Base-by-base conservation (phyloP, 1,140 invertebrate genomes). In the Galleria mellonella region DNA sequence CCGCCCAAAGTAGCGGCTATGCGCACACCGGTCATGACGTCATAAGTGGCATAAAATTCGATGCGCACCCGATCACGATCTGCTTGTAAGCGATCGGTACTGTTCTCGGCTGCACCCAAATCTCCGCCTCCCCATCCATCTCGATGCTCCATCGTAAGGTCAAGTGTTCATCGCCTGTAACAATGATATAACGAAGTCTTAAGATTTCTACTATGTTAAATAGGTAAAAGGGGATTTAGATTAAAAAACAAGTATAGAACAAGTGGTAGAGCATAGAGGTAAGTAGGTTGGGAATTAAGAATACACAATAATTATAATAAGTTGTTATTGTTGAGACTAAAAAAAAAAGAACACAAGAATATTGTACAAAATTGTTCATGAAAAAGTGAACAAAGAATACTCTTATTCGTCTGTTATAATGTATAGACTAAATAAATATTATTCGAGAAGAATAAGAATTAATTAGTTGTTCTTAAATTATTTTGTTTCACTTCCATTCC, bases 11-110 rank as follows among this genome's bases (percentile, higher is more conserved):
- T 96, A 50, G 93, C 93, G 37, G 95, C 95, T 73, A 96, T 97
- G 32, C 95, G 89, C 44, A 94, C 90, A 40, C 95, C 95, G 47
- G 94, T 96, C 94, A 96, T 96, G 59, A 94, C 92, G 87, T 96
- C 95, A 79, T 97, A 97, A 28, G 94, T 95, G 53, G 92, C 92
- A 87, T 94, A 97, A 84, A 94, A 95, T 77, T 95, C 93, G 57
- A 90, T 89, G 59, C 91, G 89, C 51, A 92, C 88, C 54, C 90
- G 88, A 62, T 92, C 91, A 33, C 88, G 84, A 37, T 83, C 77
- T 31, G 70, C 70, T 47, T 76, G 67, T 32, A 78, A 57, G 27
- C 54, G 66, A 13, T 79, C 69, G 10, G 77, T 83, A 30, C 55
- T 58, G 58, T 82, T 79, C 30, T 72, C 67, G 47, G 59, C 55